Evolutionary conservation across 1,140 invertebrate genomes (phyloP), one percentile per base, ranked within the genome.

Genomic region (Agrypnia vestita): DNA sequence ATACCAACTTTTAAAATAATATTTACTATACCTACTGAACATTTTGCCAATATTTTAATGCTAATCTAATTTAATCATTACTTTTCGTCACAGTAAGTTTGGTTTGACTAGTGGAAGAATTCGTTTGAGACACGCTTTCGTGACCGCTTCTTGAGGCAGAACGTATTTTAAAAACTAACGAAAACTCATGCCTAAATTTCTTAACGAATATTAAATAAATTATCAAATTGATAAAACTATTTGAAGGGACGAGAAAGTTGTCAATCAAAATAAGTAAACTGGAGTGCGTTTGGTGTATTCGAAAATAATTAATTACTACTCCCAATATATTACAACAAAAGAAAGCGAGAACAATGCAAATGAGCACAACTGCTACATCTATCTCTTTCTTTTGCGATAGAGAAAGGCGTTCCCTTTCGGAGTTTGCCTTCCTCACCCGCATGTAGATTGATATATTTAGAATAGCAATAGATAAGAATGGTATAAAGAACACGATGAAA

Each of bases 161-260:
- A 59, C 6, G 55, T 59, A 59, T 21, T 35, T 35, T 35, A 59
- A 15, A 59, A 59, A 7, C 55, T 8, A 21, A 59, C 15, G 15
- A 59, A 35, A 35, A 59, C 55, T 59, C 55, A 59, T 59, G 17
- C 17, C 55, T 59, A 59, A 59, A 59, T 59, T 59, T 59, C 21
- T 59, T 21, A 21, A 59, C 15, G 21, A 59, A 59, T 17, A 8
- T 21, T 59, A 59, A 21, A 11, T 59, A 59, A 59, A 59, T 19
- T 0, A 12, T n/a, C 15, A 59, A 21, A 59, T 59, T 59, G 11
- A 59, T 19, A 3, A 59, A 15, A 59, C 55, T 59, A 19, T 15
- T 59, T 10, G 7, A 59, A 59, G 12, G 15, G 21, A 59, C 21
- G 21, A 59, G 55, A 8, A 59, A 10, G 8, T 59, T 59, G 8